Evolutionary conservation across 2,797 vertebrate species (phyloP).

Genomic region (Dipus sagitta): DNA sequence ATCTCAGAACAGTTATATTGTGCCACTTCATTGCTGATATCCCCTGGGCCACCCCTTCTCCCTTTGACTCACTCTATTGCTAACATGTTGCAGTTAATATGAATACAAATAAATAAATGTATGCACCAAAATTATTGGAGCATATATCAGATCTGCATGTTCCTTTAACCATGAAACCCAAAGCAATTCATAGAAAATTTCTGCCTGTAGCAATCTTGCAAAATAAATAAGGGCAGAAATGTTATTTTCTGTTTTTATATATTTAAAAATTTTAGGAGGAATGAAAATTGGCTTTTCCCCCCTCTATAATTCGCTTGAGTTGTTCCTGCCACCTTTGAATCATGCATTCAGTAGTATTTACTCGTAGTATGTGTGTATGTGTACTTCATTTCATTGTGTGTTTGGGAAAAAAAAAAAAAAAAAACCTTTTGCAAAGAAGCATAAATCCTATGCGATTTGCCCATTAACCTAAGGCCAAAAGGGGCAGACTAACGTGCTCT

Average conservation of each 20-base stretch:
- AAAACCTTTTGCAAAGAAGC: constrained; percentile 24
- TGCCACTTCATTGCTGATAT: constrained; percentile 63
- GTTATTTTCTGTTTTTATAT: background rate
- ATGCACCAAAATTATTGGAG: constrained; percentile 3
- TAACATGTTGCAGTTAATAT: constrained; percentile 14
- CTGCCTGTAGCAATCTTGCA: background rate
- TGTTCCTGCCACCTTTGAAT: constrained; percentile 13
- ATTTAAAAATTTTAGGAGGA: constrained; percentile 29
- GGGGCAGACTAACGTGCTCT: constrained; percentile 46
- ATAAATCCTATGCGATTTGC: constrained; percentile 48
- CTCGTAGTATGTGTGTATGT: background rate
- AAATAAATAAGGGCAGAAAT: constrained; percentile 31
- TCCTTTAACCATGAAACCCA: constrained; percentile 37
- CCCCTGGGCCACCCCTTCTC: constrained; percentile 48
- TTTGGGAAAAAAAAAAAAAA: too few species aligned
- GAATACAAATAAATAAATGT: constrained; percentile 43
- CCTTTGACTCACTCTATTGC: background rate
- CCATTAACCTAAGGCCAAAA: constrained; percentile 60
- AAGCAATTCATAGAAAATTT: constrained; percentile 45
- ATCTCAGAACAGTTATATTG: constrained; percentile 67
- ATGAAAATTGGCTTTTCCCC: background rate
- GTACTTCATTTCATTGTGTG: constrained; percentile 53
- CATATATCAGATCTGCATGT: background rate
- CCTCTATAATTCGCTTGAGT: background rate
- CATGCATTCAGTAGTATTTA: background rate